Evolutionary conservation across 2,888 invertebrate genomes (phyloP), one percentile per base, ranked within the genome.

Genomic region (Branchipolynoe longqiensis): DNA sequence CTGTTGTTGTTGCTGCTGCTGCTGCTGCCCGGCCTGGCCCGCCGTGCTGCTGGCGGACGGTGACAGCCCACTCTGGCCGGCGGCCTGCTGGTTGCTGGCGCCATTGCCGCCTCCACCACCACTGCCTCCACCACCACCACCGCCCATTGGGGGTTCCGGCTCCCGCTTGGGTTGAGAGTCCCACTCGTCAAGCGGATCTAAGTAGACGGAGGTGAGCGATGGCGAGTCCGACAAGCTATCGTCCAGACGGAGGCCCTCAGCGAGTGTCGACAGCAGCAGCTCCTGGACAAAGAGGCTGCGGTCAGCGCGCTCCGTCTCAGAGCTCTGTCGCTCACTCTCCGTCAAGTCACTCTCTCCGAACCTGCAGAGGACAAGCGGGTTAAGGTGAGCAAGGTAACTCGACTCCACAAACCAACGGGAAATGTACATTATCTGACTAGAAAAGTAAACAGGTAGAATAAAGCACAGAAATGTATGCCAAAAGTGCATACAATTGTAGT

Each of bases 231-330:
- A 74, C 12, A 84, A 40, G 25, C 82, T 69, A n/a, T 83, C 83
- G 54, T 88, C 87, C 31, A 89, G 84, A 18, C 86, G 85, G 40
- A 93, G 90, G 73, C 91, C 91, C 86, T 93, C 94, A 85, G 94
- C 94, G 91, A 95, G 93, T 86, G 96, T 95, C 58, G 96, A 95
- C 90, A 96, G 94, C 89, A 96, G 93, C 89, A 96, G 93, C 93
- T 96, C 96, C 94, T 96, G 96, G 88, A 96, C 95, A 94, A 96
- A 96, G 91, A 96, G 94, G 92, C 95, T 95, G 87, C 95, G 95
- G 93, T 96, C 96, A 87, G 95, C 95, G 87, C 95, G 95, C 90
- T 95, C 87, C 58, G 69, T 82, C 82, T 89, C 88, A 22, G 58
- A 28, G 18, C 64, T 74, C 73, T 90, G 89, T 54, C 85, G 86